Evolutionary conservation across 2,888 invertebrate genomes (phyloP).

Genomic region (Pharmacophagus antenor): DNA sequence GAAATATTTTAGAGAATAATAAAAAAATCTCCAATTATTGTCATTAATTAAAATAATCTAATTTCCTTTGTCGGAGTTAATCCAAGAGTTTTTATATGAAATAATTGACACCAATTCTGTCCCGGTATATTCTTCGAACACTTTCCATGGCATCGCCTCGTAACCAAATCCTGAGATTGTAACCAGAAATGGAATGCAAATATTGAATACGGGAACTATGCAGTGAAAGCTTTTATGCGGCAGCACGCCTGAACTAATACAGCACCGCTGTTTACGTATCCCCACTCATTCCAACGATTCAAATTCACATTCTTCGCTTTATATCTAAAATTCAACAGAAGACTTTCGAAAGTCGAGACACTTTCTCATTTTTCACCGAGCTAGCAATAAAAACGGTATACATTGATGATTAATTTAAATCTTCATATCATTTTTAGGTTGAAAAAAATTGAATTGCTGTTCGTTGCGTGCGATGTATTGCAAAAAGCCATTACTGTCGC

Average conservation of each 20-base stretch:
- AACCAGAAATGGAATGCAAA: conserved; percentile 72
- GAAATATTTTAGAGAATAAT: no score
- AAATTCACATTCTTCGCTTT: conserved; percentile 25
- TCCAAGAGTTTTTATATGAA: neutral
- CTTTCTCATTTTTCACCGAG: neutral
- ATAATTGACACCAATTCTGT: neutral
- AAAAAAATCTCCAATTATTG: no score
- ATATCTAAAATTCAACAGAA: neutral
- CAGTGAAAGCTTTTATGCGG: conserved; percentile 65
- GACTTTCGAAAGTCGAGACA: neutral
- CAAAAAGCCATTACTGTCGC: neutral
- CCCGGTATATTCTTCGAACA: conserved; percentile 42
- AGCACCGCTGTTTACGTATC: conserved; percentile 35
- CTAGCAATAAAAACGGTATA: neutral
- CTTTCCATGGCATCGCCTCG: conserved; percentile 39
- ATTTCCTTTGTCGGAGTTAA: no score
- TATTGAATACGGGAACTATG: conserved; percentile 63
- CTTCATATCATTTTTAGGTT: no score
- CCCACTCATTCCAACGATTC: conserved; percentile 34
- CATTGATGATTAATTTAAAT: no score
- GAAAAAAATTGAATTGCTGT: no score
- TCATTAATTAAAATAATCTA: no score
- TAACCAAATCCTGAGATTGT: conserved; percentile 38
- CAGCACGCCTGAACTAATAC: conserved; percentile 57
- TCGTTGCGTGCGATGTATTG: neutral